Evolutionary conservation across 2,113 vertebrate genomes (phyloP), one percentile per base, ranked within the genome.

Genomic region (Gnathonemus longibarbis): DNA sequence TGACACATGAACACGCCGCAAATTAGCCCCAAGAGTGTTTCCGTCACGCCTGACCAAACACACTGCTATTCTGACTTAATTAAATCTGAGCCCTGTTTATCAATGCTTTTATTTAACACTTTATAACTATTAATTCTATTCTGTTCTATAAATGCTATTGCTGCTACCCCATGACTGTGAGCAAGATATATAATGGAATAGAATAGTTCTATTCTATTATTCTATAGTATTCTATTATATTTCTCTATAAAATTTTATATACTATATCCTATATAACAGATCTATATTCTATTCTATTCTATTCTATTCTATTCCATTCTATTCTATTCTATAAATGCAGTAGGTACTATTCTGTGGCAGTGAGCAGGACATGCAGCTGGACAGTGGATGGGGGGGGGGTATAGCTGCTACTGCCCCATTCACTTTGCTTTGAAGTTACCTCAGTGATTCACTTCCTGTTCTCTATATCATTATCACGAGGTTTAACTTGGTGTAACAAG

Each of bases 1-100:
- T 90, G 50, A 85, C 90, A 92, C 93, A 93, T 77, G 92, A 88
- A 90, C 45, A 89, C 88, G 92, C 90, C 93, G 95, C 95, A 95
- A 92, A 52, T 90, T 13, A 42, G 86, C 52, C 90, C 94, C 93
- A 53, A 50, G 92, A 92, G 95, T 91, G 91, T 56, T 21, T 70
- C 27, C 39, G 46, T 21, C 45, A 49, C 13, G 45, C n/a, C 27
- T 39, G 9, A 19, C 15, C 24, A 42, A 27, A 39, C 48, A 52
- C 56, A n/a, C 58, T 49, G 31, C 39, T 15, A 11, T 27, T 85
- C 46, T 48, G 31, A 46, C 5, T 50, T 24, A 87, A 87, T 87
- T 90, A 52, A 70, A 87, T 70, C 24, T 7, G 45, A 48, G 15
- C 19, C 1, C 83, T 46, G 8, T 24, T 84, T 84, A 19, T 84